Evolutionary conservation across 2,113 vertebrate genomes (phyloP), one percentile per base, ranked within the genome.

Genomic region (Nothobranchius furzeri): DNA sequence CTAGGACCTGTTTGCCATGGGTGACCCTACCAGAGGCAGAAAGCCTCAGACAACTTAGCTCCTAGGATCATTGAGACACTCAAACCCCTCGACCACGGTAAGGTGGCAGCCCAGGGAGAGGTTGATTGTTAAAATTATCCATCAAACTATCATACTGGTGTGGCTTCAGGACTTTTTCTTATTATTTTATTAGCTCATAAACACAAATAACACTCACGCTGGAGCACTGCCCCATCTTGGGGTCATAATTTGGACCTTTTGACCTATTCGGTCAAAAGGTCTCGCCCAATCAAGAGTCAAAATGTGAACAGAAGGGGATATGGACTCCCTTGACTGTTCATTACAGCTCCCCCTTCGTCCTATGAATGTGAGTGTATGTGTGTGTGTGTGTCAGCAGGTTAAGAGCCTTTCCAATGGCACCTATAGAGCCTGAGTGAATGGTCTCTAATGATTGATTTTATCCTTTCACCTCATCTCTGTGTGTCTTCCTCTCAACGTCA

Each of bases 321-420:
- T 85, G 72, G 86, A 91, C 86, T 91, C 87, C 88, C 88, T 65
- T 9, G 87, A 81, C 85, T 85, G 87, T 91, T 90, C 88, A 91
- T 90, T 88, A 91, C 75, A 60, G 76, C 80, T 53, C 56, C 25
- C 57, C 67, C 43, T 81, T 45, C 74, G 9, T 81, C 15, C 56
- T 57, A 30, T 73, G 72, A 62, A 58, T 15, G 36, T 67, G 69
- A 62, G 55, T 15, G 36, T 67, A 66, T 75, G 57, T 64, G 68
- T 73, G 68, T 75, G 69, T 68, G 66, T 74, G 68, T 86, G 83
- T 85, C 69, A 83, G 82, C 78, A 86, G 86, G 87, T 89, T 85
- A 86, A 88, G 80, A 91, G 83, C 64, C 73, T 75, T 79, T 84
- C 80, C 75, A 87, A 82, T 72, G 84, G 80, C 71, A 71, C 73